These are phyloP conservation scores for Pseudococcus jackbeardsleyi DNA, from an alignment of 2,888 invertebrate species.

Conservation along the genomic window DNA sequence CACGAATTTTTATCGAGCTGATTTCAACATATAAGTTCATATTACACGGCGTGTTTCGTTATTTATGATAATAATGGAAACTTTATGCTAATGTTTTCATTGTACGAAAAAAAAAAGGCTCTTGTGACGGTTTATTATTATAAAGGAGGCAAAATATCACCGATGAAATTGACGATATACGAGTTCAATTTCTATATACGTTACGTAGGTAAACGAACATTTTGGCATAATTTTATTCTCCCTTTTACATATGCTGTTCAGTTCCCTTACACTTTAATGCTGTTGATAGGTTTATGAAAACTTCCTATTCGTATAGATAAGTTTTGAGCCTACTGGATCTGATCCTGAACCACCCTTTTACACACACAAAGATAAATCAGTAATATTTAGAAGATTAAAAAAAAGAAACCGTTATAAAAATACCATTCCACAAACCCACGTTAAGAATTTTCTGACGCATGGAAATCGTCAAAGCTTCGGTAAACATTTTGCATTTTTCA, in stretches of 20 bases:
- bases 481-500: slow-evolving; percentile 11
- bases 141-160: background rate
- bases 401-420: background rate
- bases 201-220: slow-evolving; percentile 18
- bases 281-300: background rate
- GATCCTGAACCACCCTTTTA: background rate
- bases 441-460: background rate
- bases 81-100: background rate
- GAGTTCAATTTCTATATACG: background rate
- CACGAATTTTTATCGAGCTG: background rate
- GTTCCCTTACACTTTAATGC: background rate
- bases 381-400: background rate
- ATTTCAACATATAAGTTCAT: background rate
- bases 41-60: background rate
- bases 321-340: background rate
- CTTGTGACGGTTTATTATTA: background rate
- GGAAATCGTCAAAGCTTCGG: background rate
- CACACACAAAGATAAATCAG: background rate
- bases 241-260: background rate
- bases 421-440: background rate
- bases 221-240: slow-evolving; percentile 22
- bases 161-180: background rate
- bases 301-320: background rate
- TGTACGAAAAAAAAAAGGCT: background rate
- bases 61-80: background rate